Conservation (phyloP, 2,888 invertebrate genomes). For the Stegophylla sp. region DNA sequence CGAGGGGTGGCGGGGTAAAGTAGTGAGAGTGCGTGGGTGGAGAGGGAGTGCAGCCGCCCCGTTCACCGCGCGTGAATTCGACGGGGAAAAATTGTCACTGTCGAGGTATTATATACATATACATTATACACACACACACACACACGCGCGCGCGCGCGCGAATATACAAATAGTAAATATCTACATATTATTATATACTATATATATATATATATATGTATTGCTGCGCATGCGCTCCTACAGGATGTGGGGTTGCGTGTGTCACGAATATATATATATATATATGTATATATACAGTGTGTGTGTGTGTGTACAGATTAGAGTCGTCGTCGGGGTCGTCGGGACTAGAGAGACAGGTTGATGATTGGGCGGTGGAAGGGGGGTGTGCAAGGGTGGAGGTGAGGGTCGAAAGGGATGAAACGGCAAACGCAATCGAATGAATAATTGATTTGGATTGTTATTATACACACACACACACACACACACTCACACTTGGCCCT, state of each 20-base stretch:
- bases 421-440: slow-evolving; percentile 60
- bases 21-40: not conserved
- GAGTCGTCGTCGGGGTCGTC: slow-evolving; percentile 27
- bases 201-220: too few relatives aligned
- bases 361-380: not conserved
- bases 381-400: slow-evolving; percentile 12
- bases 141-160: not conserved
- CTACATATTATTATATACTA: not conserved
- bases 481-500: slow-evolving; percentile 14
- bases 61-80: slow-evolving; percentile 31
- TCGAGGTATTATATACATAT: slow-evolving; percentile 2
- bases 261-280: slow-evolving; percentile 1
- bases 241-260: slow-evolving; percentile 14
- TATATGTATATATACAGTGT: not conserved
- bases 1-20: not conserved
- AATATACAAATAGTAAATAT: not conserved
- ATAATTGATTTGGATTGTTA: slow-evolving; percentile 61
- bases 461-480: slow-evolving; percentile 51
- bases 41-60: too few relatives aligned
- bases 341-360: slow-evolving; percentile 26
- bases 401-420: slow-evolving; percentile 48
- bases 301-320: slow-evolving; percentile 32
- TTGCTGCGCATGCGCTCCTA: not conserved
- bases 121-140: not conserved
- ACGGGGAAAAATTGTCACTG: slow-evolving; percentile 37